Percentiles rank a stretch among this genome's conserved stretches.
Evolutionary conservation across 2,797 vertebrate genomes (phyloP).

Genomic region (Etheostoma perlongum): DNA sequence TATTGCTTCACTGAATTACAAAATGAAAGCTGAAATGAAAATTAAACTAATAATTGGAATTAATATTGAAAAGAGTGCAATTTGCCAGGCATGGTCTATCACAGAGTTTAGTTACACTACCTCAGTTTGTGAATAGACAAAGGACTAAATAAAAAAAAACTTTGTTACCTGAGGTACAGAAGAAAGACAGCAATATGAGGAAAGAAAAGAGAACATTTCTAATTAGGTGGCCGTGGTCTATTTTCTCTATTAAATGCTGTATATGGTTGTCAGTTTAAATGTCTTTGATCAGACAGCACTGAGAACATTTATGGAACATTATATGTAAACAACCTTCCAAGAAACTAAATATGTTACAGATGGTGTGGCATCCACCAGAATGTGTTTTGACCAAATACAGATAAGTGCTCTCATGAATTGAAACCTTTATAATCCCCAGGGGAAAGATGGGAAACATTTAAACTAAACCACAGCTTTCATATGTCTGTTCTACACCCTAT

Average conservation of each 20-base stretch:
- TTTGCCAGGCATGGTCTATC: background rate
- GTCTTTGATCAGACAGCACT: constrained; percentile 9
- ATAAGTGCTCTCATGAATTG: background rate
- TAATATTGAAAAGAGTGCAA: background rate
- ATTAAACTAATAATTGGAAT: background rate
- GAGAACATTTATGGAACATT: constrained; percentile 10
- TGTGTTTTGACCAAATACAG: constrained; percentile 24
- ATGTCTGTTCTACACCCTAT: constrained; percentile 14
- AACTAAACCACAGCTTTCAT: constrained; percentile 21
- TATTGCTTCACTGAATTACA: background rate
- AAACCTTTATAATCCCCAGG: constrained; percentile 10
- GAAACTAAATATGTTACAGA: constrained; percentile 17
- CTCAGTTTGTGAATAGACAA: constrained; percentile 7
- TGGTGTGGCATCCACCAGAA: constrained; percentile 10
- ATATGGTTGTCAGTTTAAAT: background rate
- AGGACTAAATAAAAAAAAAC: constrained; percentile 12
- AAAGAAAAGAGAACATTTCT: constrained; percentile 49
- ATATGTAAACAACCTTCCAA: constrained; percentile 6
- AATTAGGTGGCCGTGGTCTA: constrained; percentile 8
- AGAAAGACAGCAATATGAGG: constrained; percentile 43
- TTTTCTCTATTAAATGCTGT: background rate
- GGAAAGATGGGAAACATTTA: constrained; percentile 6
- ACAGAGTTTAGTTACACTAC: background rate
- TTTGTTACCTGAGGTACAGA: constrained; percentile 76
- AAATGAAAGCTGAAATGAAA: background rate